Percentiles rank a stretch among this genome's conserved stretches.
Conservation (phyloP, 2,113 vertebrate genomes). For the Astatoreochromis straeleni region DNA sequence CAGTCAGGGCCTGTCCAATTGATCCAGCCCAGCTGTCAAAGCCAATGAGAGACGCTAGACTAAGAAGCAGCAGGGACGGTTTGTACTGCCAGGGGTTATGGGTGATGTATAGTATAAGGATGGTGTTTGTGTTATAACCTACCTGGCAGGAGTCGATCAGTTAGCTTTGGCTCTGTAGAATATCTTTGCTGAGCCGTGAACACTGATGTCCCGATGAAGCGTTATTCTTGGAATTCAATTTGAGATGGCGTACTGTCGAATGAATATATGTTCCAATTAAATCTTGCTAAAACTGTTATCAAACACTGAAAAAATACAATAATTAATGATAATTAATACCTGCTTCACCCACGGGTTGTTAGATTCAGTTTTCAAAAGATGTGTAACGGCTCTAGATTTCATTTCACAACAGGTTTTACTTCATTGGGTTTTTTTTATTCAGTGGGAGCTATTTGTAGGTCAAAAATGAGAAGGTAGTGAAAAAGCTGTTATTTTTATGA, state of each 20-base stretch:
- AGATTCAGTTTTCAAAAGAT: background rate
- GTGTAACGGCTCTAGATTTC: background rate
- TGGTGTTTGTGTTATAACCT: conserved; percentile 32
- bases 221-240: background rate
- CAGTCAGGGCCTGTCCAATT: conserved; percentile 51
- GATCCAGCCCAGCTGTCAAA: conserved; percentile 65
- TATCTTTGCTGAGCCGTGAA: background rate
- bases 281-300: background rate
- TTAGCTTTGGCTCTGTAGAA: background rate
- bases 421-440: fast-evolving
- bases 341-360: background rate
- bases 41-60: conserved; percentile 54
- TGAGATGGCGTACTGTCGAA: background rate
- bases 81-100: conserved; percentile 35
- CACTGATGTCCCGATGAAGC: background rate
- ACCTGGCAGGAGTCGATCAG: conserved; percentile 20
- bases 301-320: background rate
- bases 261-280: background rate
- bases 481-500: background rate
- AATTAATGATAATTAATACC: background rate
- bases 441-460: background rate
- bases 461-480: background rate
- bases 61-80: conserved; percentile 35
- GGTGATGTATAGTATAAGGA: conserved; percentile 49
- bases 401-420: background rate